These are phyloP conservation scores for Todiramphus chloris DNA, from an alignment of 2,113 vertebrate species.

Conservation along the genomic window DNA sequence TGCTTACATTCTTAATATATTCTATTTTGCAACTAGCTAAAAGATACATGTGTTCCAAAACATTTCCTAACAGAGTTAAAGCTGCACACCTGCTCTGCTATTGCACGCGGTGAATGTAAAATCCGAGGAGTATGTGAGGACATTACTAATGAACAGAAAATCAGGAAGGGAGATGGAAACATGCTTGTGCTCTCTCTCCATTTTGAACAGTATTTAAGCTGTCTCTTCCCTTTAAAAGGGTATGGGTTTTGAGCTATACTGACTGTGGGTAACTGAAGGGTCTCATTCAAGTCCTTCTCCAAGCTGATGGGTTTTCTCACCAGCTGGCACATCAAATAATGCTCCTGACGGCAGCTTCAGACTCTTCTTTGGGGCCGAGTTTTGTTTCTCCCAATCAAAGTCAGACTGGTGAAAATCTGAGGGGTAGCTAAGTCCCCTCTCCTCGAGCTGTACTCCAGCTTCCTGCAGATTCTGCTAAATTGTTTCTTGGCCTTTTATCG, in stretches of 20 bases:
- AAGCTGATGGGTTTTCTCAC: slow-evolving; percentile 5
- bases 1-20: slow-evolving; percentile 6
- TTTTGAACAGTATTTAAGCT: slow-evolving; percentile 16
- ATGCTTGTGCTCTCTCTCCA: neutral
- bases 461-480: neutral
- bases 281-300: neutral
- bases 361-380: neutral
- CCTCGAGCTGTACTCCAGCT: neutral
- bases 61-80: slow-evolving; percentile 66
- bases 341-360: slow-evolving; percentile 3
- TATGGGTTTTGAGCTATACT: neutral
- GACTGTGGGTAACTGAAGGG: neutral
- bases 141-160: slow-evolving; percentile 48
- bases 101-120: slow-evolving; percentile 49
- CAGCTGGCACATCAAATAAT: slow-evolving; percentile 7
- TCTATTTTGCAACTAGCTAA: slow-evolving; percentile 42
- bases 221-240: neutral
- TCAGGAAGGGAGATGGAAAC: slow-evolving; percentile 26
- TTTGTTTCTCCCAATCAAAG: slow-evolving; percentile 25
- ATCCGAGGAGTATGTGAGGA: slow-evolving; percentile 58
- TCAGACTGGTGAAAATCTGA: neutral
- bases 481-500: neutral
- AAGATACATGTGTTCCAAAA: slow-evolving; percentile 60
- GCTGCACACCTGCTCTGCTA: slow-evolving; percentile 62
- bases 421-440: neutral